Evolutionary conservation across 1,140 invertebrate genomes (phyloP), one percentile per base, ranked within the genome.

Genomic region (Idris sp.): DNA sequence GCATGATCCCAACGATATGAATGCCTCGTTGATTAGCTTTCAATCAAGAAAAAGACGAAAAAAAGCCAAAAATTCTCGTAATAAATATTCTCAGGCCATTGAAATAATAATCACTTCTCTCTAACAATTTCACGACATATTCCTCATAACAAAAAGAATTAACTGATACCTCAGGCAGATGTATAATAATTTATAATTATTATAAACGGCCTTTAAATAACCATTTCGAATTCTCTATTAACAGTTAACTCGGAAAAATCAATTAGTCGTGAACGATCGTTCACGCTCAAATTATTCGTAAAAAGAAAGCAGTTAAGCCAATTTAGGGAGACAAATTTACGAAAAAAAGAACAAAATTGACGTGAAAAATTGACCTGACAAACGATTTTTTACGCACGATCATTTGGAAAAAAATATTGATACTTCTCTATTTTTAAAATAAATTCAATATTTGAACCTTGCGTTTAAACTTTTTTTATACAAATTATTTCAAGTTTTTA

Each of bases 1-100:
- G 78, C 83, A 85, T 83, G 69, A 43, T 54, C 48, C 65, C 33
- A 30, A 26, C 19, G 35, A 14, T 67, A 13, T 81, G 80, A 84
- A 83, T 82, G 40, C 71, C 48, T n/a, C 44, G 51, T 41, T 83
- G 79, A 83, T 85, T 83, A 77, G 75, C 62, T 74, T 76, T 79
- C 56, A 18, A 5, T 56, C 38, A n/a, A n/a, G n/a, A n/a, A n/a
- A n/a, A n/a, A n/a, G n/a, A n/a, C n/a, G n/a, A 15, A 1, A 10
- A n/a, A 69, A 36, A 81, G 16, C 7, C 46, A 36, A 5, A 51
- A 44, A 44, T 25, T 15, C 40, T 36, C n/a, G 38, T 36, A 36
- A 11, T 11, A 15, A 36, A 36, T 15, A 1, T 15, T 9, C 11
- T 15, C 33, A 36, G 15, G 15, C 36, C 8, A 5, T 6, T n/a